These are phyloP conservation scores for Malurus melanocephalus DNA, from an alignment of 2,113 vertebrate genomes.

Conservation along the genomic window DNA sequence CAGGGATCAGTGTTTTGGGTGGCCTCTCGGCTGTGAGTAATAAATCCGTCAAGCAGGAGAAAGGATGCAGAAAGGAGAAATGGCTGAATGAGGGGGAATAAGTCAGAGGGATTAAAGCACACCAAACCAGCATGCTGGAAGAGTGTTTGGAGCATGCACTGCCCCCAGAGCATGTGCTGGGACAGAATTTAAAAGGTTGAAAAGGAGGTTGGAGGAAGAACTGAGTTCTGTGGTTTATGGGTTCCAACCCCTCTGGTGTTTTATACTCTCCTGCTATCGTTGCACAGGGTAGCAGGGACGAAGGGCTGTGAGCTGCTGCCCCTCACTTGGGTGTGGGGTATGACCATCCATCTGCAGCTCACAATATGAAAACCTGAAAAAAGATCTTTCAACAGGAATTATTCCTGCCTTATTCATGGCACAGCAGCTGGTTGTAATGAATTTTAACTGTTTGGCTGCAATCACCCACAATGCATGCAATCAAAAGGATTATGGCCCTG, in stretches of 20 bases:
- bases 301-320: not conserved
- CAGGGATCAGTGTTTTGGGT: not conserved
- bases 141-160: not conserved
- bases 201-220: not conserved
- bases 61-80: not conserved
- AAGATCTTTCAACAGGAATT: not conserved
- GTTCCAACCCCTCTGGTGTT: not conserved
- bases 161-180: not conserved
- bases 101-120: not conserved
- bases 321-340: no score
- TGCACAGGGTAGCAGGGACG: not conserved
- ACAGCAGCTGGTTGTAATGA: slow-evolving; percentile 30
- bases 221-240: not conserved
- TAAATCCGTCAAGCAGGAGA: not conserved
- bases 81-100: not conserved
- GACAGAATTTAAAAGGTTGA: not conserved
- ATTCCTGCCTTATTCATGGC: not conserved
- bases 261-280: not conserved
- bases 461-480: not conserved
- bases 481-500: slow-evolving; percentile 9
- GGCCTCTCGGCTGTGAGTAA: not conserved
- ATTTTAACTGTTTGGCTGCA: slow-evolving; percentile 11
- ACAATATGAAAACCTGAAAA: not conserved
- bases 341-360: not conserved
- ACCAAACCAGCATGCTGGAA: not conserved